phyloP scores from a whole-genome alignment of 2,797 vertebrate species.

The Phoebastria nigripes region DNA sequence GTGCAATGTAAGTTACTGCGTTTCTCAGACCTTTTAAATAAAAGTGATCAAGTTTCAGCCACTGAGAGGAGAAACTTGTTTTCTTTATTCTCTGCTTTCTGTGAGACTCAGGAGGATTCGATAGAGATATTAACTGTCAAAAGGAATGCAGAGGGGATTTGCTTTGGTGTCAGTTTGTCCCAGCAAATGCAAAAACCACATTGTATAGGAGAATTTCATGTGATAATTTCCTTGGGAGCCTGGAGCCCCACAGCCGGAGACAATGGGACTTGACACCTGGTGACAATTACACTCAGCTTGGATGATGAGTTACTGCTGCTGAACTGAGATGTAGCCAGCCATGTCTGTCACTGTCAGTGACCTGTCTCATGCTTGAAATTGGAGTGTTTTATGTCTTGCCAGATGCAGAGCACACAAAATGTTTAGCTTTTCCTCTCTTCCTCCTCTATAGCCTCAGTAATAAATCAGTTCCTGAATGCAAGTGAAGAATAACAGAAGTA shows the following conservation, averaged over 20 bases:
- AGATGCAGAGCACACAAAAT: conserved; percentile 28
- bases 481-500: conserved; percentile 4
- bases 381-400: conserved; percentile 33
- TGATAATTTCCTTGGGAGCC: conserved; percentile 17
- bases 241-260: not conserved
- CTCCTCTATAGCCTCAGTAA: not conserved
- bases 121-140: conserved; percentile 44
- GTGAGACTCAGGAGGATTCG: not conserved
- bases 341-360: conserved; percentile 32
- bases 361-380: conserved; percentile 46
- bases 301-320: not conserved
- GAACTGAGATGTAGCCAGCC: conserved; percentile 49
- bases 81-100: conserved; percentile 13
- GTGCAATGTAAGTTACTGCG: not conserved
- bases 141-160: conserved; percentile 17
- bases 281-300: conserved; percentile 29
- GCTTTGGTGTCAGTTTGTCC: not conserved
- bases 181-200: not conserved
- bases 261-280: conserved; percentile 17
- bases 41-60: not conserved
- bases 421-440: conserved; percentile 29
- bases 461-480: conserved; percentile 49
- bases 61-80: not conserved
- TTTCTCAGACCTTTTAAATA: conserved; percentile 1
- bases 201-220: conserved; percentile 4